Conservation (phyloP, 2,113 vertebrate species). For the Nestor notabilis region DNA sequence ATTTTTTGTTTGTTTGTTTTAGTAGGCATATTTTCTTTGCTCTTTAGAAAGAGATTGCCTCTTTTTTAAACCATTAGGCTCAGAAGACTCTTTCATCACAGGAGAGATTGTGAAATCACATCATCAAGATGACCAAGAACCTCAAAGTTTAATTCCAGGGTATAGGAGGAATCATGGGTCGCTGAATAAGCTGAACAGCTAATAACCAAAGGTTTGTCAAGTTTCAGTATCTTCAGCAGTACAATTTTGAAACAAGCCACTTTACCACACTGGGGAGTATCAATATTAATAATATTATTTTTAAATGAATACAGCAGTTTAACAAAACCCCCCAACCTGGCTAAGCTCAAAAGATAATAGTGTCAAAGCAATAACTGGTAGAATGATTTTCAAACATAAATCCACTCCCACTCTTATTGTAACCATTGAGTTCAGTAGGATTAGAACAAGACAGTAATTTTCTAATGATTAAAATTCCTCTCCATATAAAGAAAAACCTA, state of each 20-base stretch:
- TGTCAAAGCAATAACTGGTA: background rate
- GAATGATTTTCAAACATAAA: background rate
- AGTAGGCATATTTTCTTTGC: background rate
- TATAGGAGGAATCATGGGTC: background rate
- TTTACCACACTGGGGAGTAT: background rate
- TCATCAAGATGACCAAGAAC: background rate
- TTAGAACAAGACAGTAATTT: background rate
- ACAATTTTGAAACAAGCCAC: background rate
- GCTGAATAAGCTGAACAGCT: background rate
- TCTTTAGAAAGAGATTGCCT: background rate
- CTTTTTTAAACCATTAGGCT: background rate
- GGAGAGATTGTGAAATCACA: background rate
- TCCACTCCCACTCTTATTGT: background rate
- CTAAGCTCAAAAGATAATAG: background rate
- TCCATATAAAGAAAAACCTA: background rate
- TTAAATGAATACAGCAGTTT: background rate
- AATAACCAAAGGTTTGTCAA: background rate
- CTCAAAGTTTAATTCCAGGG: background rate
- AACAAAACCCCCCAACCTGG: accelerated
- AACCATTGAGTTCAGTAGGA: background rate
- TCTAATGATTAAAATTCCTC: background rate
- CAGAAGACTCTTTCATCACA: background rate
- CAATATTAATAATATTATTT: background rate
- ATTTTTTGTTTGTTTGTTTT: background rate
- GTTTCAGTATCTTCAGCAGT: background rate